phyloP scores from a whole-genome alignment of 2,113 vertebrate species.

The Anhinga anhinga region DNA sequence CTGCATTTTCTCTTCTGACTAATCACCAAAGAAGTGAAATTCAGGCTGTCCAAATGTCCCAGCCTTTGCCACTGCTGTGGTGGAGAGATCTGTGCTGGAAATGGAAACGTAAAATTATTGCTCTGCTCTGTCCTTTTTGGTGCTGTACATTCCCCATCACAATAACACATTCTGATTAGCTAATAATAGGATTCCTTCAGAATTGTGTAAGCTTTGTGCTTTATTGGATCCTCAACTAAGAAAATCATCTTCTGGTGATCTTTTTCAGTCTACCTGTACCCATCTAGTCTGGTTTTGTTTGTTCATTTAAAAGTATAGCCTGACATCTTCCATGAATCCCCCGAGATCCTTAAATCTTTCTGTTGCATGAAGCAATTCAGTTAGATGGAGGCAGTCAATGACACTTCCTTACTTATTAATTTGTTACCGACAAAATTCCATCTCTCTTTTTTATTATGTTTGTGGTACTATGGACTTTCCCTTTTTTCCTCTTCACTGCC shows the following conservation, averaged over 20 bases:
- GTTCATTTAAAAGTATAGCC: constrained; percentile 36
- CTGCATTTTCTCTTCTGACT: neutral
- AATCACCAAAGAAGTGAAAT: neutral
- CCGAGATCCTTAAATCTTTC: constrained; percentile 25
- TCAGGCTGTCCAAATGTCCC: neutral
- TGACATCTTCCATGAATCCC: neutral
- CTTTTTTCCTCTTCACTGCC: neutral
- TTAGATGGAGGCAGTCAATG: constrained; percentile 29
- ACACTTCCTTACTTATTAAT: constrained; percentile 49
- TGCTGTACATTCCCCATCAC: neutral
- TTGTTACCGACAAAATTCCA: constrained; percentile 44
- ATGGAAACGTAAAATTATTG: neutral
- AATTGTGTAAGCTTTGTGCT: neutral
- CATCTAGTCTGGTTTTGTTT: constrained; percentile 23
- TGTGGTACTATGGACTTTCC: constrained; percentile 19
- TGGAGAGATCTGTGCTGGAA: neutral
- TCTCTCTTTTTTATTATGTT: constrained; percentile 44
- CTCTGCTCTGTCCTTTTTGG: neutral
- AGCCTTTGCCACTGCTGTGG: neutral
- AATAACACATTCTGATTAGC: neutral
- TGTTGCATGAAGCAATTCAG: constrained; percentile 11
- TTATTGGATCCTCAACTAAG: constrained; percentile 9
- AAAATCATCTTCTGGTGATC: neutral
- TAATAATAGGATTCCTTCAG: neutral
- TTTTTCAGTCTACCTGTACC: neutral